Conservation (phyloP, 1,140 invertebrate species). For the Pteromalus puparum region DNA sequence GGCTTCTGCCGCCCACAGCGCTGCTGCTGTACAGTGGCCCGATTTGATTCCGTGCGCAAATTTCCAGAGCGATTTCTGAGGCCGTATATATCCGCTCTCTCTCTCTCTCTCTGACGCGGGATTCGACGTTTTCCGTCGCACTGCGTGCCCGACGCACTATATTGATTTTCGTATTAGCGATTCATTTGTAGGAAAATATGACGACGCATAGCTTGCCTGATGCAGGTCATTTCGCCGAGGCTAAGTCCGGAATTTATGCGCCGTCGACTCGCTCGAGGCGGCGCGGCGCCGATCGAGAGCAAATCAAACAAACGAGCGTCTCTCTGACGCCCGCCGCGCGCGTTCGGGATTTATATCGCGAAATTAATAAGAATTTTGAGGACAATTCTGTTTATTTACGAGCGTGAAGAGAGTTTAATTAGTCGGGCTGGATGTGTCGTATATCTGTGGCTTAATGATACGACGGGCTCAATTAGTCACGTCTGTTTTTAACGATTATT, state of each 20-base stretch:
- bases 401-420: too few species aligned
- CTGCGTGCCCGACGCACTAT: not conserved
- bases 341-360: not conserved
- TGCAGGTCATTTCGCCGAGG: slow-evolving; percentile 9
- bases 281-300: not conserved
- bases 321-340: not conserved
- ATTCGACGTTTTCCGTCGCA: slow-evolving; percentile 7
- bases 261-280: not conserved
- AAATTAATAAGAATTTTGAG: slow-evolving; percentile 22
- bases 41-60: not conserved
- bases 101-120: not conserved
- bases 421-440: not conserved
- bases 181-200: slow-evolving; percentile 46
- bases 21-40: not conserved
- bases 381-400: not conserved
- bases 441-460: not conserved
- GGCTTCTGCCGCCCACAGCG: not conserved
- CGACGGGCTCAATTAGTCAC: not conserved
- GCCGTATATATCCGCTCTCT: not conserved
- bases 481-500: not conserved
- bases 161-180: slow-evolving; percentile 51
- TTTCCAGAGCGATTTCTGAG: not conserved
- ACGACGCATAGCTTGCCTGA: not conserved
- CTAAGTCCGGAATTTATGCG: slow-evolving; percentile 35
- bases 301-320: not conserved